These are phyloP conservation scores for Drosophila bocqueti DNA, from an alignment of 1,140 invertebrate genomes.

Conservation along the genomic window DNA sequence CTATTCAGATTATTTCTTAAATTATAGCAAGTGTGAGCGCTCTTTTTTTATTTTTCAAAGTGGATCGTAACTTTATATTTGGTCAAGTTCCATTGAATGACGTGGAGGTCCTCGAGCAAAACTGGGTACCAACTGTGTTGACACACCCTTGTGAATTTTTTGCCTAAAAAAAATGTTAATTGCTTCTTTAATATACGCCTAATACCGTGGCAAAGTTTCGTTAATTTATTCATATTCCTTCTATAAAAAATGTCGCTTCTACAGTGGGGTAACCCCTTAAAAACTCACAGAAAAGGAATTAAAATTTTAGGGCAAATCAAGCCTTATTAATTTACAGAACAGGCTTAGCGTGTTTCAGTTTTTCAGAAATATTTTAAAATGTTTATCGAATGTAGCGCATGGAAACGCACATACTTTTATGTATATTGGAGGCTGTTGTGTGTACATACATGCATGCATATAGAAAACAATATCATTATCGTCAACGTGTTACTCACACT, in stretches of 20 bases:
- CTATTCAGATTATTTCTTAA: not conserved
- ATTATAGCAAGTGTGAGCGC: too few relatives aligned
- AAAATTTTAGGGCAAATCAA: not conserved
- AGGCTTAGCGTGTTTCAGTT: not conserved
- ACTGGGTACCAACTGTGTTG: not conserved
- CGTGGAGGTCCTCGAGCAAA: too few relatives aligned
- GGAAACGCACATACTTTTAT: not conserved
- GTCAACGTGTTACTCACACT: conserved; percentile 34
- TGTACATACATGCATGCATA: not conserved
- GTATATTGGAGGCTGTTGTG: conserved; percentile 2
- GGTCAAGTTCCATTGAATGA: not conserved
- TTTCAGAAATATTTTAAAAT: not conserved
- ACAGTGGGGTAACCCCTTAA: not conserved
- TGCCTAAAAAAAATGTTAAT: too few relatives aligned
- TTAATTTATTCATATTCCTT: not conserved
- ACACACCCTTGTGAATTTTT: too few relatives aligned
- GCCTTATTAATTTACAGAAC: not conserved
- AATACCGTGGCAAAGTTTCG: not conserved
- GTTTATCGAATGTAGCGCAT: not conserved
- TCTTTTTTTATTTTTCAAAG: too few relatives aligned
- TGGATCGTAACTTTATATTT: too few relatives aligned
- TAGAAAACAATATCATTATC: conserved; percentile 31
- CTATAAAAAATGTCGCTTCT: too few relatives aligned
- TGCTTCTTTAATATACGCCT: not conserved
- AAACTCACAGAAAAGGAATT: not conserved